Evolutionary conservation across 2,113 vertebrate genomes (phyloP), one percentile per base, ranked within the genome.

Genomic region (Burhinus oedicnemus): DNA sequence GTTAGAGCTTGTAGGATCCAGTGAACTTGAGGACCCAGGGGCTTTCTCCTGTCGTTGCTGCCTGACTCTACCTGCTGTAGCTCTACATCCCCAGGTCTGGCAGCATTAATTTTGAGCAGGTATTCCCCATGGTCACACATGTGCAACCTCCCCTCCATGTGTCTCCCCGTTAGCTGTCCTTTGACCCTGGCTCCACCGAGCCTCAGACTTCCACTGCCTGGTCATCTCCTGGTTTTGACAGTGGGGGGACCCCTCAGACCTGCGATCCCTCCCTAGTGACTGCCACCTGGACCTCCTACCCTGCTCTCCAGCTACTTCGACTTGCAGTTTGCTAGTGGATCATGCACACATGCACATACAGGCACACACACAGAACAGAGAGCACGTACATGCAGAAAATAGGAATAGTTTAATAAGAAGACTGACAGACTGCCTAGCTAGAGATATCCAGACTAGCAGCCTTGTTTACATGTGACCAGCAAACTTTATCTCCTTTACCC

Each of bases 21-120:
- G 44, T 36, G 44, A 54, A 51, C 18, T 55, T 40, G 54, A 76
- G 44, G 69, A 69, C 14, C 6, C 44, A 38, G 54, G 26, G 25
- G 11, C 11, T 47, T 65, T 65, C 22, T 49, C 21, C 51, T 72
- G 7, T 13, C 0, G 0, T 58, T 87, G 65, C 49, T 1, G 1
- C 5, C 15, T 68, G 23, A 27, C 32, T 57, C 54, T 49, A 18
- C 36, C 62, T 47, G 52, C 45, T n/a, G 26, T 12, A 32, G 30
- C 42, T 82, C 60, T 58, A 25, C 18, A 15, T 29, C 29, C 38
- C 45, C n/a, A 38, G 30, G 14, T 38, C 22, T 61, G 15, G 22
- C 66, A 36, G 30, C 2, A 25, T 8, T 21, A n/a, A 69, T n/a
- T 66, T 60, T 60, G 55, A 64, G 70, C 65, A 58, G 30, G 15